Conservation (phyloP, 2,113 vertebrate genomes). For the Camelus dromedarius region DNA sequence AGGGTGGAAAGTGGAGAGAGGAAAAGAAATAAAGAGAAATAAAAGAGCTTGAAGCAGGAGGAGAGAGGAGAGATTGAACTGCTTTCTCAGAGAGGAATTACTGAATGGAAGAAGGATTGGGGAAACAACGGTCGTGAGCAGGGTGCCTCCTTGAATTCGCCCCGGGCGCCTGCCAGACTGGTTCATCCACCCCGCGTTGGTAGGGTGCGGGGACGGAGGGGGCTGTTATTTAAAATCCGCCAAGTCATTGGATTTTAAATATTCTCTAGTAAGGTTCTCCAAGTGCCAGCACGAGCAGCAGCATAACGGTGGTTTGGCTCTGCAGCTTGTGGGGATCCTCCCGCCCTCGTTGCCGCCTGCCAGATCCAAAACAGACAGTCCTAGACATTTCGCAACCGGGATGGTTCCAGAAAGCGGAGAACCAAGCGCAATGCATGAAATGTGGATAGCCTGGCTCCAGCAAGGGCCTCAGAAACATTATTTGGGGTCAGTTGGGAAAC, state of each 20-base stretch:
- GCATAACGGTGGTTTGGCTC: not conserved
- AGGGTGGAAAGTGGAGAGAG: not conserved
- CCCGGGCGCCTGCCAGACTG: accelerated
- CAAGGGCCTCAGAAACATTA: not conserved
- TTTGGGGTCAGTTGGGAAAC: not conserved
- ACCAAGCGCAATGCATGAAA: not conserved
- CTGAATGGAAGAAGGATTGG: not conserved
- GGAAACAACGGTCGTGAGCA: not conserved
- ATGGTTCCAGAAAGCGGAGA: not conserved
- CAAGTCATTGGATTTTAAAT: not conserved
- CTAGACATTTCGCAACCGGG: not conserved
- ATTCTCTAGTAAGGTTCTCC: not conserved
- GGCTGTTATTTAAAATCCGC: not conserved
- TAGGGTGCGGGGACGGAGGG: accelerated
- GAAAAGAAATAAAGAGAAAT: not conserved
- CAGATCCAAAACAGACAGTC: not conserved
- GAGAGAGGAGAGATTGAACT: accelerated
- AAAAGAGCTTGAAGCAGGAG: not conserved
- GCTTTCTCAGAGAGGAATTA: not conserved
- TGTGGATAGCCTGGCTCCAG: not conserved
- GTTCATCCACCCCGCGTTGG: not conserved
- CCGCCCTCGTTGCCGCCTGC: not conserved
- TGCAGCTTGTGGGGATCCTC: not conserved
- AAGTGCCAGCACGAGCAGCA: not conserved
- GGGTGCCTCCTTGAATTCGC: not conserved